Percentiles rank a stretch among this genome's conserved stretches.
Conservation (phyloP, 2,888 invertebrate species). For the Octonoba sinensis region DNA sequence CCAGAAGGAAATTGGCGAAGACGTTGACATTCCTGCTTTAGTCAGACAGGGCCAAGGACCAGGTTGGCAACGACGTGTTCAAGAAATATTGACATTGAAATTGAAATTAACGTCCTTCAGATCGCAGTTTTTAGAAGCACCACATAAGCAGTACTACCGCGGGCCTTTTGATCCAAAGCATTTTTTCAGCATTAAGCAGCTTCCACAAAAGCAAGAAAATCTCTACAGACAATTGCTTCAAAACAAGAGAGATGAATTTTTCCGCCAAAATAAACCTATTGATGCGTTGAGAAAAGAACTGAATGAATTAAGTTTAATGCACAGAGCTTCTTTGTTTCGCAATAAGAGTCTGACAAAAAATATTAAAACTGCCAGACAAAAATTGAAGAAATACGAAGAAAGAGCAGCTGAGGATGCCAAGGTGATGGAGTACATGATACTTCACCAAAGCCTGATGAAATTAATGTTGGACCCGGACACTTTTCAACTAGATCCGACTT, state of each 20-base stretch:
- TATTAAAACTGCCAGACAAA: not conserved
- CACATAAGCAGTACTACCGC: constrained; percentile 25
- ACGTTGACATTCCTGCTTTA: constrained; percentile 21
- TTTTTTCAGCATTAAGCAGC: constrained; percentile 20
- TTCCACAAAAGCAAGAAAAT: constrained; percentile 37
- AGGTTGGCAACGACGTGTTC: constrained; percentile 16
- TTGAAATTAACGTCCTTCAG: constrained; percentile 22
- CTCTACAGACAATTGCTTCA: constrained; percentile 16
- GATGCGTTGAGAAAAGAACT: constrained; percentile 1
- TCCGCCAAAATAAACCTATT: constrained; percentile 18
- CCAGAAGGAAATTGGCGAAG: constrained; percentile 17
- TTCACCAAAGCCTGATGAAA: constrained; percentile 34
- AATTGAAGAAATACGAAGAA: constrained; percentile 1
- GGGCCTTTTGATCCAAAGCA: constrained; percentile 33
- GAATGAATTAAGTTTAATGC: constrained; percentile 29
- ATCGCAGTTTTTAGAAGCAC: constrained; percentile 38
- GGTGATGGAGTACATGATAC: constrained; percentile 34
- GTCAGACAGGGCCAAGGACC: constrained; percentile 3
- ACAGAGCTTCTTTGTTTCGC: constrained; percentile 32
- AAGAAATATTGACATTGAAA: constrained; percentile 25
- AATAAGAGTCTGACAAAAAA: constrained; percentile 16
- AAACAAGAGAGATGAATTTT: constrained; percentile 10
- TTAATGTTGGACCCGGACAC: constrained; percentile 36
- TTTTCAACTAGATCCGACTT: not conserved
- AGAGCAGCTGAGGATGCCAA: not conserved